A percentile compares a stretch with the other conserved stretches of the same genome.
These are phyloP conservation scores for Lasioglossum albipes DNA, from an alignment of 1,140 invertebrate species.

Conservation along the genomic window DNA sequence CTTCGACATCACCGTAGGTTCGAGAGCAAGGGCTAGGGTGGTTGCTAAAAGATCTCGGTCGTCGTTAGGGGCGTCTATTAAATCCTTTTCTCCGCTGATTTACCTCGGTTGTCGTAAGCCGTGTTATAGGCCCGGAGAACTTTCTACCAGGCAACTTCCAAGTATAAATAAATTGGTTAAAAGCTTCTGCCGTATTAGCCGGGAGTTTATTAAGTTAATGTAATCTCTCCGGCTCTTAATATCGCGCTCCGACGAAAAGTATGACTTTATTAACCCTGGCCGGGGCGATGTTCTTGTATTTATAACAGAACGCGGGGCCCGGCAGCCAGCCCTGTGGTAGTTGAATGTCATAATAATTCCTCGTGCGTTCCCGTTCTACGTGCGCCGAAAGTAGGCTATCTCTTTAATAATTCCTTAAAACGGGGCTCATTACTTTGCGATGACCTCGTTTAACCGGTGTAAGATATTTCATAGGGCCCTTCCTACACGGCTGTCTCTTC, in stretches of 20 bases:
- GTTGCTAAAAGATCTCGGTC: not conserved
- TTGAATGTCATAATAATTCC: slow-evolving; percentile 22
- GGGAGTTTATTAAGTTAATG: not conserved
- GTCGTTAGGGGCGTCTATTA: not conserved
- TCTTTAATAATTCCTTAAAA: slow-evolving; percentile 48
- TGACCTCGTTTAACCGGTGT: slow-evolving; percentile 44
- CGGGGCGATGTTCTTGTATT: not conserved
- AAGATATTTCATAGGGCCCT: slow-evolving; percentile 35
- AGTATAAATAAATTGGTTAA: not conserved
- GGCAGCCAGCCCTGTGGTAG: not conserved
- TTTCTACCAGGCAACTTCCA: not conserved
- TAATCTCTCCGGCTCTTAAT: not conserved
- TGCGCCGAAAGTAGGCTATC: slow-evolving; percentile 38
- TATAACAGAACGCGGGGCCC: not conserved
- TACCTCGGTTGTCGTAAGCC: not conserved
- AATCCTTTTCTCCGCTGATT: not conserved
- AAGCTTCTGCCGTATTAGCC: not conserved
- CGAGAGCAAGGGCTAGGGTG: not conserved
- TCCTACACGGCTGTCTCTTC: not conserved
- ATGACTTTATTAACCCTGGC: slow-evolving; percentile 2
- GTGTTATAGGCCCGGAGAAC: not conserved
- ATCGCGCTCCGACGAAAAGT: not conserved
- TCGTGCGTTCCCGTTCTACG: slow-evolving; percentile 11
- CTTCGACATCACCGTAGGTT: not conserved
- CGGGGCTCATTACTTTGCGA: slow-evolving; percentile 42